A percentile compares a stretch with the other conserved stretches of the same genome.
phyloP scores from a whole-genome alignment of 2,113 vertebrate genomes.

The Emydura subglobosa region DNA sequence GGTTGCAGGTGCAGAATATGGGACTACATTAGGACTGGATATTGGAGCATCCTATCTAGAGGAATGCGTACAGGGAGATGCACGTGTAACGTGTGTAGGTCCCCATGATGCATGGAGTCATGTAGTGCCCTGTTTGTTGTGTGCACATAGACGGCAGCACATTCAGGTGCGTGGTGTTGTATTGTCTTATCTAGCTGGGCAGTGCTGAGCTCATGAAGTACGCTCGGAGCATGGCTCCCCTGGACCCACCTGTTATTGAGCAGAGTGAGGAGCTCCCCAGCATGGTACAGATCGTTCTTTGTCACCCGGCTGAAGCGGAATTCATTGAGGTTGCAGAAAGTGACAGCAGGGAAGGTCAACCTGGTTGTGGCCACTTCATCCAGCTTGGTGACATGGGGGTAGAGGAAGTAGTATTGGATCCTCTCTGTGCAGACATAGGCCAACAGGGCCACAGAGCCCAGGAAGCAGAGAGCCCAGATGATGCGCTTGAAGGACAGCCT shows the following conservation, averaged over 20 bases:
- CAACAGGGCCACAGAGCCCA: conserved; percentile 91
- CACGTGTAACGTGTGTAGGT: not conserved
- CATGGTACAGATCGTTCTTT: conserved; percentile 98
- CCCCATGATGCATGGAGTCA: not conserved
- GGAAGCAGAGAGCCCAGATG: conserved; percentile 95
- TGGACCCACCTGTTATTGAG: conserved; percentile 93
- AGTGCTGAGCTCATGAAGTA: not conserved
- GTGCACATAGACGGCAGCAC: not conserved
- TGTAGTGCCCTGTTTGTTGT: not conserved
- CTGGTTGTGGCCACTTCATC: conserved; percentile 91
- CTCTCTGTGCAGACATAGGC: conserved; percentile 93
- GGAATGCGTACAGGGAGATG: not conserved
- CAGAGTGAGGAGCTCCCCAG: conserved; percentile 95
- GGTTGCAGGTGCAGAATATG: not conserved
- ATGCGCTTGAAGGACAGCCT: conserved; percentile 92
- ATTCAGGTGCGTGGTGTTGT: too few species aligned
- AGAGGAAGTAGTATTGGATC: conserved; percentile 96
- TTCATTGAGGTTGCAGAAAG: conserved; percentile 99
- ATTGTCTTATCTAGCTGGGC: not conserved
- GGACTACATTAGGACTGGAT: not conserved
- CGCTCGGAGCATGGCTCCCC: not conserved
- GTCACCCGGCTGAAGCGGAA: conserved; percentile 97
- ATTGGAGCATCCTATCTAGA: not conserved
- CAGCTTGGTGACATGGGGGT: conserved; percentile 97
- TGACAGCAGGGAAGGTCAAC: conserved; percentile 94